phyloP scores from a whole-genome alignment of 2,888 invertebrate species.

The Portevinia maculata region DNA sequence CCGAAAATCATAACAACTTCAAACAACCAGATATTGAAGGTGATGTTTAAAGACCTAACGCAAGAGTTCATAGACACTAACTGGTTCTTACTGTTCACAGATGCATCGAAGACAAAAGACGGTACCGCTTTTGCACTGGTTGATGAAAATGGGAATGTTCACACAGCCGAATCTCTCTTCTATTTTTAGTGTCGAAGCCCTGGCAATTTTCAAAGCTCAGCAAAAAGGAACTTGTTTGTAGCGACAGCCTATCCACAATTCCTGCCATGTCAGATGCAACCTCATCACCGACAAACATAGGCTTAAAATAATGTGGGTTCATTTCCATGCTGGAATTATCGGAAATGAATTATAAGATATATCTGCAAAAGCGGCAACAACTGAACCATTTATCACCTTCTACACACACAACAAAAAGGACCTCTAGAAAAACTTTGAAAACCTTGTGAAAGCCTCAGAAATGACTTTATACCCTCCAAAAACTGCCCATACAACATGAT shows the following conservation, averaged over 20 bases:
- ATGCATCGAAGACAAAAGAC: not conserved
- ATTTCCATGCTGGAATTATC: not conserved
- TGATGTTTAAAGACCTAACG: too few relatives aligned
- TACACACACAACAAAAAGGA: not conserved
- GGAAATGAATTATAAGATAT: not conserved
- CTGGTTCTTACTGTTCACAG: not conserved
- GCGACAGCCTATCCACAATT: not conserved
- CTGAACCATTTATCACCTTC: too few relatives aligned
- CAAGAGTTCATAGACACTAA: not conserved
- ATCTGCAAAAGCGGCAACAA: not conserved
- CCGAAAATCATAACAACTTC: not conserved
- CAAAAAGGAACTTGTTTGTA: not conserved
- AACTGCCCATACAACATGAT: not conserved
- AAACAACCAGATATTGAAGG: not conserved
- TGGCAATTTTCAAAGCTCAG: not conserved
- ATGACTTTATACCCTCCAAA: not conserved
- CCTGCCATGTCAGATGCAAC: not conserved
- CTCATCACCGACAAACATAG: not conserved
- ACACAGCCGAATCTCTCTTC: not conserved
- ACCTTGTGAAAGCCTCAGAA: not conserved
- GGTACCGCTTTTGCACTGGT: not conserved
- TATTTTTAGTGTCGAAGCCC: not conserved
- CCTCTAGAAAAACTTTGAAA: too few relatives aligned
- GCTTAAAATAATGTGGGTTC: not conserved
- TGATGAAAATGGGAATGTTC: not conserved